phyloP scores from a whole-genome alignment of 2,797 vertebrate species.

The Cossypha niveicapilla region DNA sequence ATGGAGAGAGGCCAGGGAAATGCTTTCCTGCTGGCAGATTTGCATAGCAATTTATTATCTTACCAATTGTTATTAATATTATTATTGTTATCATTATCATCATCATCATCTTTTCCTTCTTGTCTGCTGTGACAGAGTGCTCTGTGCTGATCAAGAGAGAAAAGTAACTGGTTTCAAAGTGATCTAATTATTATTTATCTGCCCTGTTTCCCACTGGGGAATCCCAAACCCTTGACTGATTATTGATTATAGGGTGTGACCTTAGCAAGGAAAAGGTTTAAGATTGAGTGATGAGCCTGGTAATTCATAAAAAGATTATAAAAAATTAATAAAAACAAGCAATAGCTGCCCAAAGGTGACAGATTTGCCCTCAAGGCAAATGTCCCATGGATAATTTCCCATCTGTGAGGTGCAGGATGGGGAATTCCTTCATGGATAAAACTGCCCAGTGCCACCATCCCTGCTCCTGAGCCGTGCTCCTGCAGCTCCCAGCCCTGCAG shows the following conservation, averaged over 20 bases:
- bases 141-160: background rate
- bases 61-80: background rate
- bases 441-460: background rate
- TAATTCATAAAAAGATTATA: background rate
- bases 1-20: background rate
- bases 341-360: background rate
- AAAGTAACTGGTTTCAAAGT: background rate
- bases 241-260: background rate
- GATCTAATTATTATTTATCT: background rate
- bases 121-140: background rate
- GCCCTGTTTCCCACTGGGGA: background rate
- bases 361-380: background rate
- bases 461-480: background rate
- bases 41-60: background rate
- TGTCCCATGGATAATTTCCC: background rate
- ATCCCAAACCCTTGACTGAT: background rate
- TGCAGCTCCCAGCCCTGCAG: background rate
- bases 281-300: background rate
- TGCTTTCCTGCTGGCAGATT: background rate
- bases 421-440: background rate
- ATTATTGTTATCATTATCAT: background rate
- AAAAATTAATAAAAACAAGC: background rate
- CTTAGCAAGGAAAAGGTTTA: background rate
- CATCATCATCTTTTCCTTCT: background rate
- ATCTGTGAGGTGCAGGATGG: background rate